Conservation (phyloP, 2,113 vertebrate genomes). For the Bos indicus region DNA sequence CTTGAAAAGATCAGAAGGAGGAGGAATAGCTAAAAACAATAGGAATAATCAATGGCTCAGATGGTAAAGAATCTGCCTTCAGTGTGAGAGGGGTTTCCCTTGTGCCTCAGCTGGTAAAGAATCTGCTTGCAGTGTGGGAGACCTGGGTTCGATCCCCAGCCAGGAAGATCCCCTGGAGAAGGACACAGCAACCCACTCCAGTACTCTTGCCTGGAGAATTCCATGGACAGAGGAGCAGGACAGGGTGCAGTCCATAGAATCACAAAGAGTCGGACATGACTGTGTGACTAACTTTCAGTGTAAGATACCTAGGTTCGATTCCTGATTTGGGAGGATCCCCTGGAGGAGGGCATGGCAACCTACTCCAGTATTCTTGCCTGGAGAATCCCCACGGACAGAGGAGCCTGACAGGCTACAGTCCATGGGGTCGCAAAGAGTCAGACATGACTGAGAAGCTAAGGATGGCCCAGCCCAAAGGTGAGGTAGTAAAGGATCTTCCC, state of each 20-base stretch:
- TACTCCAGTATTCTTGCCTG: background rate
- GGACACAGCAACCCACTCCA: background rate
- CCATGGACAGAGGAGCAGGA: background rate
- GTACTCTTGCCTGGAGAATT: background rate
- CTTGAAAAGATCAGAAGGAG: background rate
- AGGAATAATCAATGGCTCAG: background rate
- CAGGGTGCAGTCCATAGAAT: background rate
- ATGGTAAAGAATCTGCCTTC: background rate
- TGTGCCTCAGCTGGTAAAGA: background rate
- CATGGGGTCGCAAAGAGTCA: background rate
- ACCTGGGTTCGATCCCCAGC: background rate
- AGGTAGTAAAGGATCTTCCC: background rate
- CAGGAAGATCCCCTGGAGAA: background rate
- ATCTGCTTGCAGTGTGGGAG: background rate
- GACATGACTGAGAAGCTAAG: background rate
- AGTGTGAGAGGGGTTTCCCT: background rate
- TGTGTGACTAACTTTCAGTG: background rate
- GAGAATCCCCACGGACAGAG: background rate
- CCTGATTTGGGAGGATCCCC: background rate
- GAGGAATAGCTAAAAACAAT: background rate
- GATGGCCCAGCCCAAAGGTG: background rate
- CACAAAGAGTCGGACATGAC: accelerated
- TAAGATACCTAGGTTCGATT: background rate
- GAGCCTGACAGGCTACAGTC: background rate
- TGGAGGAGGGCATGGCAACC: background rate